Evolutionary conservation across 2,888 invertebrate species (phyloP).

Genomic region (Spisula subtruncata): DNA sequence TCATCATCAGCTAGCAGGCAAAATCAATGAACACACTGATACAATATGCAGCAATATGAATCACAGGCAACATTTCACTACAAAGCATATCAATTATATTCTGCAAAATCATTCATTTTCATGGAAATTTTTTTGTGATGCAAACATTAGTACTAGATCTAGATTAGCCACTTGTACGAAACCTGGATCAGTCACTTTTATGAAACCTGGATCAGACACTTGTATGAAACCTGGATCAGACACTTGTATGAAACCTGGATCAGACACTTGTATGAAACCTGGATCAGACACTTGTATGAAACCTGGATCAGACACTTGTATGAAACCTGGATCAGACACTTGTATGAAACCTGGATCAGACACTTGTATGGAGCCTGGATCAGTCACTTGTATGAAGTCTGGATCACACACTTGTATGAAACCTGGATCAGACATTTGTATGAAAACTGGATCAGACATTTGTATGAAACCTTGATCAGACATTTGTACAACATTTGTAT

Average conservation of each 20-base stretch:
- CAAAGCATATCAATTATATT: neutral
- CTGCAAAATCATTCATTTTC: neutral
- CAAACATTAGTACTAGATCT: neutral
- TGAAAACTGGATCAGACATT: too few species aligned
- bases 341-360: too few species aligned
- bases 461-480: too few species aligned
- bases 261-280: neutral
- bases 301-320: too few species aligned
- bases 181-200: too few species aligned
- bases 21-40: conserved; percentile 17
- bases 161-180: neutral
- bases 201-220: neutral
- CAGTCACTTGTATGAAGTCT: too few species aligned
- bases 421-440: too few species aligned
- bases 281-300: too few species aligned
- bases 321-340: neutral
- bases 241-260: neutral
- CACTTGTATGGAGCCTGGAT: too few species aligned
- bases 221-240: neutral
- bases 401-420: too few species aligned
- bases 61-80: neutral
- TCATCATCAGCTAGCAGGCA: neutral
- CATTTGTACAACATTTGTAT: too few species aligned
- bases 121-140: too few species aligned
- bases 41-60: neutral